A percentile compares a stretch with the other conserved stretches of the same genome.
Evolutionary conservation across 2,113 vertebrate species (phyloP).

Genomic region (Ageneiosus marmoratus): DNA sequence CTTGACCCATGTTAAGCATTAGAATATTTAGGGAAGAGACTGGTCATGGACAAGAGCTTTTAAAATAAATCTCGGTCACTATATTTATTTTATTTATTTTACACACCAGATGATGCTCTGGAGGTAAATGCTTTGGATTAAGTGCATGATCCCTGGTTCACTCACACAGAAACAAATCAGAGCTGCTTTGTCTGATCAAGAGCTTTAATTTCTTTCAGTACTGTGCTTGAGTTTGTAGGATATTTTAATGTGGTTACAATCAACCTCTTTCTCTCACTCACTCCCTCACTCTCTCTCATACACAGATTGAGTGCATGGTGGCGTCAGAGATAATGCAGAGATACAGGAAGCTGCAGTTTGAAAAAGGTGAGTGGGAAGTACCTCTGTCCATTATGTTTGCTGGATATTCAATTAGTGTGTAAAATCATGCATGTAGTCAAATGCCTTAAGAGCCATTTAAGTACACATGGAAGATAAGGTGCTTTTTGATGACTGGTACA

Average conservation of each 20-base stretch:
- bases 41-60: neutral
- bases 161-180: neutral
- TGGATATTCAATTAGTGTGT: neutral
- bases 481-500: neutral
- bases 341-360: slow-evolving; percentile 95
- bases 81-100: slow-evolving; percentile 7
- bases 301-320: slow-evolving; percentile 96
- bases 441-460: neutral
- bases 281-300: slow-evolving; percentile 10
- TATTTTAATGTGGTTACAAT: neutral
- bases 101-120: neutral
- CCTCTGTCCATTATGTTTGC: slow-evolving; percentile 8
- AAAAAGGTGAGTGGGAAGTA: slow-evolving; percentile 82
- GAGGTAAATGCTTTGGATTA: neutral
- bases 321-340: slow-evolving; percentile 93
- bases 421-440: neutral
- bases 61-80: neutral
- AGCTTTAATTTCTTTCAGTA: neutral
- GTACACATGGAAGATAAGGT: neutral
- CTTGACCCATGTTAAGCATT: neutral
- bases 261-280: neutral
- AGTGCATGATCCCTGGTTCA: neutral
- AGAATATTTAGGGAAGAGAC: neutral
- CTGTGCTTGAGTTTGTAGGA: neutral
- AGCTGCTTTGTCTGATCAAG: neutral